A percentile compares a stretch with the other conserved stretches of the same genome.
These are phyloP conservation scores for Mimachlamys varia DNA, from an alignment of 2,888 invertebrate genomes.

Conservation along the genomic window DNA sequence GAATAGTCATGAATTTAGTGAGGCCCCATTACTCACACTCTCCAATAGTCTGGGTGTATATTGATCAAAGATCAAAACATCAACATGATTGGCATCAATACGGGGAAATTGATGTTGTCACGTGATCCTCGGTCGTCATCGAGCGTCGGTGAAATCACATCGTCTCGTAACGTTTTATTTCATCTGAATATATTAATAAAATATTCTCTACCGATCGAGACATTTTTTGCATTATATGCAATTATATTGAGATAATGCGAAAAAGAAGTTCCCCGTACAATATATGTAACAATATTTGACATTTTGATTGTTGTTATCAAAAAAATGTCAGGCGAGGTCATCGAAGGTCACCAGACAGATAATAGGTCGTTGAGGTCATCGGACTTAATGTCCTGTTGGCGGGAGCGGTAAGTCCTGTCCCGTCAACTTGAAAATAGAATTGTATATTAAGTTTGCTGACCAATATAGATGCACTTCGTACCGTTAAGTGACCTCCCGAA, in stretches of 20 bases:
- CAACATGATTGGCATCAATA: neutral
- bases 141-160: neutral
- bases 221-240: neutral
- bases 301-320: constrained; percentile 2
- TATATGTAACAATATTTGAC: neutral
- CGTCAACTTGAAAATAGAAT: neutral
- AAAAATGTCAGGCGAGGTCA: neutral
- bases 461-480: neutral
- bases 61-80: neutral
- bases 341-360: neutral
- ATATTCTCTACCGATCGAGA: neutral
- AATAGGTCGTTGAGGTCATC: neutral
- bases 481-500: neutral
- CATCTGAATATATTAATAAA: constrained; percentile 7
- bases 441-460: neutral
- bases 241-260: neutral
- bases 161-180: neutral
- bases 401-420: neutral
- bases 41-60: neutral
- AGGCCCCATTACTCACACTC: neutral
- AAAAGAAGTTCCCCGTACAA: neutral
- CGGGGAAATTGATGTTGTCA: constrained; percentile 19
- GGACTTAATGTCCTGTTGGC: neutral
- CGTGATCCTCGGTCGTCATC: neutral
- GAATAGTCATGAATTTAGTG: neutral